Percentiles rank a stretch among this genome's conserved stretches.
These are phyloP conservation scores for Magallana nippona DNA, from an alignment of 2,888 invertebrate species.

Conservation along the genomic window DNA sequence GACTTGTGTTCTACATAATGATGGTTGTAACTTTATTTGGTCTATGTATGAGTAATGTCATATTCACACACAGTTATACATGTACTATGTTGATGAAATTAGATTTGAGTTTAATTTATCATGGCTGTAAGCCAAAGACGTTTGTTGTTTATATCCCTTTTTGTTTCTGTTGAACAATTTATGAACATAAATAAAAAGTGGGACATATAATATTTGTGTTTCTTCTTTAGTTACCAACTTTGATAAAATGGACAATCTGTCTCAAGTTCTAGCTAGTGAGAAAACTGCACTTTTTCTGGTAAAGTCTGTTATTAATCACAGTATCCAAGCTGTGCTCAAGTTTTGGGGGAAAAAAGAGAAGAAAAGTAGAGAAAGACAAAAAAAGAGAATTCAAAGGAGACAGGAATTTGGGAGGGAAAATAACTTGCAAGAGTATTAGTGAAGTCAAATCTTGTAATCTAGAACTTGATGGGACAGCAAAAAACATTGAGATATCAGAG, in stretches of 20 bases:
- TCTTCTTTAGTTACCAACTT: neutral
- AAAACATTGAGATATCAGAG: neutral
- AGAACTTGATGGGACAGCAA: neutral
- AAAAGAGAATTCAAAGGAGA: neutral
- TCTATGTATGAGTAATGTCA: no score
- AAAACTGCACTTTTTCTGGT: no score
- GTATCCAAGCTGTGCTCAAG: no score
- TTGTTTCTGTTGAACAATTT: constrained; percentile 41
- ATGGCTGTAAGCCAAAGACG: constrained; percentile 48
- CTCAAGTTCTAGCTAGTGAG: neutral
- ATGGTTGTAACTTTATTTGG: neutral
- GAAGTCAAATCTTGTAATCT: neutral
- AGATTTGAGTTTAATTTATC: constrained; percentile 30
- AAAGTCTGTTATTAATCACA: no score
- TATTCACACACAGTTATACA: neutral
- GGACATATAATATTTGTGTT: neutral
- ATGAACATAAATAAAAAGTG: constrained; percentile 33
- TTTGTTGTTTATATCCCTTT: constrained; percentile 37
- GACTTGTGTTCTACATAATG: neutral
- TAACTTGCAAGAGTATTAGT: neutral
- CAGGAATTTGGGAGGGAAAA: neutral
- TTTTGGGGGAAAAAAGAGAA: no score
- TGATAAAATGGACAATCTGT: neutral
- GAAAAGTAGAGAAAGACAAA: neutral
- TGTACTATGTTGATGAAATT: neutral